Percentiles rank a stretch among this genome's conserved stretches.
phyloP scores from a whole-genome alignment of 2,888 invertebrate species.

The Amphipyra berbera region DNA sequence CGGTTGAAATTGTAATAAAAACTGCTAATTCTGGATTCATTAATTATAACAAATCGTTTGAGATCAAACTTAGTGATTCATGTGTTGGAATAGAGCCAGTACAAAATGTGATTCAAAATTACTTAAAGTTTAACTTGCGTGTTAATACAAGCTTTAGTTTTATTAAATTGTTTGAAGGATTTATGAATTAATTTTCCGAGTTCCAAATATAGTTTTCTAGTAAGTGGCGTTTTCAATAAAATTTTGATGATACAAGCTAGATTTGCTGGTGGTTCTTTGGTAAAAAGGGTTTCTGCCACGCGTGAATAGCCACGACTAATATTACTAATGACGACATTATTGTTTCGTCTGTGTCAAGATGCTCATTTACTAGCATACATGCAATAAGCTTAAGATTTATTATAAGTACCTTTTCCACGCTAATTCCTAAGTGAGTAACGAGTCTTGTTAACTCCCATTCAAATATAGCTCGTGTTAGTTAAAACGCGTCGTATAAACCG shows the following conservation, averaged over 20 bases:
- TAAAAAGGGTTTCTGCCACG: no score
- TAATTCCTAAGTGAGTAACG: constrained; percentile 43
- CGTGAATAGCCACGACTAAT: no score
- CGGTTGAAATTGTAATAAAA: constrained; percentile 46
- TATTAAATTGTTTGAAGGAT: constrained; percentile 19
- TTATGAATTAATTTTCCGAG: constrained; percentile 13
- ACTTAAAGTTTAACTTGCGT: constrained; percentile 59
- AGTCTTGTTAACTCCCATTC: constrained; percentile 36
- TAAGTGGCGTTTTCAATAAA: no score
- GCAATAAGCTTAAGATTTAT: constrained; percentile 33
- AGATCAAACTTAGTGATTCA: constrained; percentile 73
- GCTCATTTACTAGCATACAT: no score
- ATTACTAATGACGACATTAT: no score
- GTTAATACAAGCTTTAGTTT: constrained; percentile 44
- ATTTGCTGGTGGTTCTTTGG: no score
- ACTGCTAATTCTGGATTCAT: constrained; percentile 54
- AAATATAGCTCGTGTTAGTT: constrained; percentile 51
- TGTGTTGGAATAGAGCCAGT: constrained; percentile 73
- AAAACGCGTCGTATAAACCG: constrained; percentile 42
- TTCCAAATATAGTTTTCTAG: not conserved
- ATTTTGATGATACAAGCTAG: no score
- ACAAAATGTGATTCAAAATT: constrained; percentile 71
- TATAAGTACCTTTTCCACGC: constrained; percentile 20
- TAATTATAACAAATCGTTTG: constrained; percentile 75
- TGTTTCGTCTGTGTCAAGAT: no score